These are phyloP conservation scores for Achatina immaculata DNA, from an alignment of 1,140 invertebrate genomes.

Conservation along the genomic window DNA sequence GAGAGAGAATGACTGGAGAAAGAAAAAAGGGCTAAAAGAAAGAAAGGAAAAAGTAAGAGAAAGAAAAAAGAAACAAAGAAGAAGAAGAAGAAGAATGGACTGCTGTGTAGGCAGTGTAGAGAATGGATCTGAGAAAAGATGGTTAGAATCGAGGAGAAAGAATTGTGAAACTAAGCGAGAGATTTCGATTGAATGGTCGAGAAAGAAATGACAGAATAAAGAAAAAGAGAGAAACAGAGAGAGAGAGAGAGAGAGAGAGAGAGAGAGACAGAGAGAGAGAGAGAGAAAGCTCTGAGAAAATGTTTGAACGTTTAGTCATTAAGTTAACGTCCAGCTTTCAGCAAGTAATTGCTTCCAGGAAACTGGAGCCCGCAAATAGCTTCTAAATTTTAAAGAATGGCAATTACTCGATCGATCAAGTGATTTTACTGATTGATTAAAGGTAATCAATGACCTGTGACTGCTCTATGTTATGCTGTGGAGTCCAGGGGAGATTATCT, in stretches of 20 bases:
- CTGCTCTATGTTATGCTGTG: neutral
- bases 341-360: neutral
- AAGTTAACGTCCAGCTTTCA: neutral
- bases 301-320: neutral
- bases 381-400: neutral
- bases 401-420: neutral
- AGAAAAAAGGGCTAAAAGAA: neutral
- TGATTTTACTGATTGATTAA: neutral
- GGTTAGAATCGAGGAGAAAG: neutral
- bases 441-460: constrained; percentile 6
- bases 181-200: neutral
- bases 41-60: too few relatives aligned
- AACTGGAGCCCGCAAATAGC: neutral
- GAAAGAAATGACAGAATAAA: neutral
- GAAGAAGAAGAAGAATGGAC: neutral
- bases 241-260: constrained; percentile 26
- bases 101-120: constrained; percentile 18
- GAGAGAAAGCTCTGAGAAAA: too few relatives aligned
- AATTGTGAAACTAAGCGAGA: neutral
- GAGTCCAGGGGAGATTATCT: neutral
- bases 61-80: neutral
- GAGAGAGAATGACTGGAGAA: neutral
- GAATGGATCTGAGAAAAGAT: constrained; percentile 36
- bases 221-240: too few relatives aligned
- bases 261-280: constrained; percentile 7